A percentile compares a stretch with the other conserved stretches of the same genome.
Conservation (phyloP, 2,888 invertebrate genomes). For the Nowickia ferox region DNA sequence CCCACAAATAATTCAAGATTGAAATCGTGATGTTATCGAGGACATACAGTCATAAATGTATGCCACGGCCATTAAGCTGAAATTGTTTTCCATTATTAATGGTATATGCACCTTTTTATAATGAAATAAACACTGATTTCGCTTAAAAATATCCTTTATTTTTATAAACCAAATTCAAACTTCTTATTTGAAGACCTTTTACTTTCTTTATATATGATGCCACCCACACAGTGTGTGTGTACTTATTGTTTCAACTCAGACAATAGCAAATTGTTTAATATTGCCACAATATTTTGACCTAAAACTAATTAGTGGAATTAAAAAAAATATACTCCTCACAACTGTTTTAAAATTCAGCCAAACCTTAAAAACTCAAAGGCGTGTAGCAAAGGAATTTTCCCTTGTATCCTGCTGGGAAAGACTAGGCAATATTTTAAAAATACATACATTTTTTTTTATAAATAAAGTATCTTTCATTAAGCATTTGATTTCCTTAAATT, state of each 20-base stretch:
- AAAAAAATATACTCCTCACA: conserved; percentile 26
- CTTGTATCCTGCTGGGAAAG: conserved; percentile 58
- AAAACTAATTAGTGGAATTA: conserved; percentile 53
- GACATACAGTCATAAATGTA: too few species aligned
- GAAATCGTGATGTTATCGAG: too few species aligned
- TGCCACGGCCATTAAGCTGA: too few species aligned
- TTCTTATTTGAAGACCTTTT: too few species aligned
- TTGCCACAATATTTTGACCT: conserved; percentile 58
- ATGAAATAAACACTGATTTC: too few species aligned
- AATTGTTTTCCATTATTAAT: too few species aligned
- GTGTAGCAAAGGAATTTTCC: conserved; percentile 25
- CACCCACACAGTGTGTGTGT: conserved; percentile 32
- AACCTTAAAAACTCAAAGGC: conserved; percentile 21
- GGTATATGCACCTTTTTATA: too few species aligned
- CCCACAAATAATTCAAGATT: too few species aligned
- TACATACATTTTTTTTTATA: conserved; percentile 30
- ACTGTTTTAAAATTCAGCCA: conserved; percentile 15
- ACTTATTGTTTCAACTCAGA: neutral
- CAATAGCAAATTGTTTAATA: conserved; percentile 37
- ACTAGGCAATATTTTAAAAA: conserved; percentile 55
- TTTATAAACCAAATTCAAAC: too few species aligned
- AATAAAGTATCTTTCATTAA: too few species aligned
- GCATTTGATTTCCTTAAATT: too few species aligned
- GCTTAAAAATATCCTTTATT: too few species aligned
- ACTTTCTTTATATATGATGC: neutral